Evolutionary conservation across 2,113 vertebrate genomes (phyloP).

Genomic region (Oncorhynchus tshawytscha): DNA sequence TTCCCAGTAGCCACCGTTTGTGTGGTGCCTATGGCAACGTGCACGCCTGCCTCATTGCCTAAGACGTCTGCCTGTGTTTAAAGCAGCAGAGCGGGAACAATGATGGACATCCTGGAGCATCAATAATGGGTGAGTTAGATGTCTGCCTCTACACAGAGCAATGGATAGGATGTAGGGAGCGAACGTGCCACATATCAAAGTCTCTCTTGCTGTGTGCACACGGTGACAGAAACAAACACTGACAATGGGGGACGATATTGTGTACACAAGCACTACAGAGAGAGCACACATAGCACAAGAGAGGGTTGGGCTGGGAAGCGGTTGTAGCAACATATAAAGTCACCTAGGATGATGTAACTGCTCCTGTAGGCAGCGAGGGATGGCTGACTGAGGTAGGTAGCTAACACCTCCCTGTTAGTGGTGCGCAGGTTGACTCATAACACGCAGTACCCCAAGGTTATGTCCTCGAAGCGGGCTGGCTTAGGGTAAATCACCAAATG

Average conservation of each 20-base stretch:
- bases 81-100: too few relatives aligned
- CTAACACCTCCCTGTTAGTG: conserved; percentile 3
- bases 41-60: too few relatives aligned
- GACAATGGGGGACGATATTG: conserved; percentile 19
- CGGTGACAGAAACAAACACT: neutral
- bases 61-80: too few relatives aligned
- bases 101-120: too few relatives aligned
- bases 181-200: too few relatives aligned
- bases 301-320: conserved; percentile 15
- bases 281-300: neutral
- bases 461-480: neutral
- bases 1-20: too few relatives aligned
- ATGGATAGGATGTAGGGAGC: too few relatives aligned
- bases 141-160: too few relatives aligned
- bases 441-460: neutral
- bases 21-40: too few relatives aligned
- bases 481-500: neutral
- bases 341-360: conserved; percentile 52
- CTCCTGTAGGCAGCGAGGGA: neutral
- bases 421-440: neutral
- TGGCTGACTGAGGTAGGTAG: neutral
- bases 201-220: too few relatives aligned
- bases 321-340: neutral
- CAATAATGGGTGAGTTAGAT: too few relatives aligned
- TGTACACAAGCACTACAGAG: conserved; percentile 10